Conservation (phyloP, 1,140 invertebrate genomes). For the Leptonema lineaticorne region DNA sequence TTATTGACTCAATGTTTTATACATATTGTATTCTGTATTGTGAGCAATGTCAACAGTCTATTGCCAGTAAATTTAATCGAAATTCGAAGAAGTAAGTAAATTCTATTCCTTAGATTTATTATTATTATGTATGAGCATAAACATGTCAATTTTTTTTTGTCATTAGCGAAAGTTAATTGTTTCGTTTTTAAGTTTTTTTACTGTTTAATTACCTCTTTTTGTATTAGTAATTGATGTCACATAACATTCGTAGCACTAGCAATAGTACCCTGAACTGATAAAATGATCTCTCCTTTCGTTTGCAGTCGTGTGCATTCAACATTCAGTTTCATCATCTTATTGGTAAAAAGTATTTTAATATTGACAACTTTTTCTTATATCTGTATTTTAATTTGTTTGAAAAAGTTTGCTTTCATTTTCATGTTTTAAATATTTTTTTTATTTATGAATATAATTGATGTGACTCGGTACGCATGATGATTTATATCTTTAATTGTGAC, state of each 20-base stretch:
- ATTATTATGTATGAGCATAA: neutral
- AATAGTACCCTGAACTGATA: slow-evolving; percentile 34
- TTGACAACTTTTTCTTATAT: no score
- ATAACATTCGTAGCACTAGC: slow-evolving; percentile 37
- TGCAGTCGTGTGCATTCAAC: slow-evolving; percentile 15
- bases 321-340: neutral
- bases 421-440: neutral
- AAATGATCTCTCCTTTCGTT: slow-evolving; percentile 35
- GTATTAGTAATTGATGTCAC: slow-evolving; percentile 36
- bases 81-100: slow-evolving; percentile 6
- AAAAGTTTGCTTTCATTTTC: no score
- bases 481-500: no score
- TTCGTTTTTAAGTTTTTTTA: no score
- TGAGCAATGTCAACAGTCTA: slow-evolving; percentile 9
- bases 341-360: no score
- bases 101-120: neutral
- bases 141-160: slow-evolving; percentile 12
- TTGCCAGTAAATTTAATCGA: slow-evolving; percentile 1
- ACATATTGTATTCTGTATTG: slow-evolving; percentile 28
- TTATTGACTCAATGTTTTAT: slow-evolving; percentile 37
- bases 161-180: neutral
- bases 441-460: no score
- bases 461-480: no score
- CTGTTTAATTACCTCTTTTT: neutral
- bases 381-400: neutral